Evolutionary conservation across 2,797 vertebrate species (phyloP), one percentile per base, ranked within the genome.

Genomic region (Danio jaintianensis): DNA sequence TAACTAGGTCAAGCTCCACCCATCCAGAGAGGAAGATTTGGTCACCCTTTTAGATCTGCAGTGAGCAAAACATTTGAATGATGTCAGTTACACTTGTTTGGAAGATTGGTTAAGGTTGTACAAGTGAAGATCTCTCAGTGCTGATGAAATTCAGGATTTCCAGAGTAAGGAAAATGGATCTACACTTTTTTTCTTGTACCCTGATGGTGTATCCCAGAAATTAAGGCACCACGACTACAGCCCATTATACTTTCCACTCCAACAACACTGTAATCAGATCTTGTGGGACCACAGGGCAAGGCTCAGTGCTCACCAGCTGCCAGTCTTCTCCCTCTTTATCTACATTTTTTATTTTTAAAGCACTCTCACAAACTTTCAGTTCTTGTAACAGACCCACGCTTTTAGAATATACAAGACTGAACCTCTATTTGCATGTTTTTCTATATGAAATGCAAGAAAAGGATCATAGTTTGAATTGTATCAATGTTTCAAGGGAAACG

Each of bases 201-300:
- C 82, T 87, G 68, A 86, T 87, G 89, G 81, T 85, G 75, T 85
- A 89, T 86, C 80, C 86, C 78, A 82, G 64, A 81, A 82, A 86
- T 61, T 84, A 78, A 75, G 77, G 75, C 81, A 88, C 86, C 84
- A 85, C 81, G 85, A 83, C 84, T 90, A 59, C 63, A 84, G 84
- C 86, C 86, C 83, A 79, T 71, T 83, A 76, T 75, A 88, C 85
- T 92, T 93, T 90, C 83, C 90, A 89, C 86, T 91, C 85, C 84
- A 88, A 66, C 56, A 79, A 81, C 81, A 89, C 86, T 82, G 86
- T 91, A 91, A 92, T 93, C 92, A 91, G 89, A 90, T 85, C 89
- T 88, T 83, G 71, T 72, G 91, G 89, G 91, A 93, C 61, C 71
- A 74, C 64, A 75, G 81, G 79, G 43, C 80, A 72, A 79, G 72